Conservation (phyloP, 2,797 vertebrate species). For the Chiroxiphia lanceolata region DNA sequence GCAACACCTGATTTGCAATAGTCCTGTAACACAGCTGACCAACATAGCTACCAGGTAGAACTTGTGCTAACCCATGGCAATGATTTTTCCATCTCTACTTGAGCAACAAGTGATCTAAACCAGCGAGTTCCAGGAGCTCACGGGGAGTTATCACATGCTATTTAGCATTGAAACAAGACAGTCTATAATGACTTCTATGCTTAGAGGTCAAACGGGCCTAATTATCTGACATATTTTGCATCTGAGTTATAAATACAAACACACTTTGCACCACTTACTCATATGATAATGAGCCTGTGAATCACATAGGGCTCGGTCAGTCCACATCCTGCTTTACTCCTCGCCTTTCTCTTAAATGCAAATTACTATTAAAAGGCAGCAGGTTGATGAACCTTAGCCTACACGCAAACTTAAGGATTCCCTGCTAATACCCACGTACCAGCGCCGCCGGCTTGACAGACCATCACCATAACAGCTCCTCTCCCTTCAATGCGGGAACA, state of each 20-base stretch:
- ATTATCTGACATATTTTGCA: neutral
- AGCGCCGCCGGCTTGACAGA: neutral
- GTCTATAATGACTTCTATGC: neutral
- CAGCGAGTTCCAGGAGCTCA: neutral
- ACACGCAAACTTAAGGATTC: neutral
- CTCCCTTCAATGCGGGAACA: accelerated
- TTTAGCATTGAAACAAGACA: neutral
- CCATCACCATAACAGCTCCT: neutral
- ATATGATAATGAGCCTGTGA: neutral
- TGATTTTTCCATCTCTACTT: neutral
- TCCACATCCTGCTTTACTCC: neutral
- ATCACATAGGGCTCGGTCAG: neutral
- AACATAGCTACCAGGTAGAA: accelerated
- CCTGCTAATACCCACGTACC: neutral
- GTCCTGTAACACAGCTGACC: neutral
- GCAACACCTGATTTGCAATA: neutral
- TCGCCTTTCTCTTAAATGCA: neutral
- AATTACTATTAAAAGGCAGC: neutral
- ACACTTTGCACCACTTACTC: neutral
- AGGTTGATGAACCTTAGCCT: neutral
- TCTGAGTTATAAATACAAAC: neutral
- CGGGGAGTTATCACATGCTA: accelerated
- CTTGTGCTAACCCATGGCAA: neutral
- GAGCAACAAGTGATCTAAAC: neutral
- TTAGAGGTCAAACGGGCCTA: neutral